Evolutionary conservation across 2,113 vertebrate genomes (phyloP).

Genomic region (Dicrurus megarhynchus): DNA sequence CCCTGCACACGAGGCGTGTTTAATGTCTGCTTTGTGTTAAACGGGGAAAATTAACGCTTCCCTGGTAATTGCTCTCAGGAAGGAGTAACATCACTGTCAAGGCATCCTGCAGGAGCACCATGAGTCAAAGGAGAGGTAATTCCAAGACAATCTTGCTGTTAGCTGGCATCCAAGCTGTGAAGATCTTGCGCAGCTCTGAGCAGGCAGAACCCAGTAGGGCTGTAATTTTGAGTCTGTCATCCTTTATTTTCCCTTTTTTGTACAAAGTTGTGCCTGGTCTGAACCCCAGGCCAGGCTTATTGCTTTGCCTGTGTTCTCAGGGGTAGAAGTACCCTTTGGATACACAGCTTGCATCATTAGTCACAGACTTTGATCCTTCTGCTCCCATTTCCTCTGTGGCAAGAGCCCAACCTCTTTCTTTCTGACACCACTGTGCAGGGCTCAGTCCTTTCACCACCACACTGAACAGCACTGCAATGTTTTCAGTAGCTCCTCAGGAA

Average conservation of each 20-base stretch:
- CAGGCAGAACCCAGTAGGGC: neutral
- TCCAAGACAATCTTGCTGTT: neutral
- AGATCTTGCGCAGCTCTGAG: neutral
- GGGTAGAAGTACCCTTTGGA: neutral
- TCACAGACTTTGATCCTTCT: conserved; percentile 19
- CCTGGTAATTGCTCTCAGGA: conserved; percentile 8
- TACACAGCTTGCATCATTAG: neutral
- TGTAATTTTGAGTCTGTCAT: neutral
- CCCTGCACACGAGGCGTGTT: neutral
- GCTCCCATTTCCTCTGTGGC: neutral
- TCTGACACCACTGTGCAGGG: neutral
- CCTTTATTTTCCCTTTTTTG: neutral
- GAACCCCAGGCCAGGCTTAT: neutral
- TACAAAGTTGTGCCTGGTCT: neutral
- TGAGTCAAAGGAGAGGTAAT: conserved; percentile 43
- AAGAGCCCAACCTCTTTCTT: neutral
- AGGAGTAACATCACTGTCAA: neutral
- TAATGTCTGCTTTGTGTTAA: neutral
- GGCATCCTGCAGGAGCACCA: neutral
- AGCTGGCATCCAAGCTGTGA: neutral
- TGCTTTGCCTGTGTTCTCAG: neutral
- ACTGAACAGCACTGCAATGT: neutral
- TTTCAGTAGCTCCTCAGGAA: neutral
- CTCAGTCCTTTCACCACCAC: neutral
- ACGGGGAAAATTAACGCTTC: neutral